Base-by-base conservation (phyloP, 2,113 vertebrate genomes). In the Gallinago paraguaiae region DNA sequence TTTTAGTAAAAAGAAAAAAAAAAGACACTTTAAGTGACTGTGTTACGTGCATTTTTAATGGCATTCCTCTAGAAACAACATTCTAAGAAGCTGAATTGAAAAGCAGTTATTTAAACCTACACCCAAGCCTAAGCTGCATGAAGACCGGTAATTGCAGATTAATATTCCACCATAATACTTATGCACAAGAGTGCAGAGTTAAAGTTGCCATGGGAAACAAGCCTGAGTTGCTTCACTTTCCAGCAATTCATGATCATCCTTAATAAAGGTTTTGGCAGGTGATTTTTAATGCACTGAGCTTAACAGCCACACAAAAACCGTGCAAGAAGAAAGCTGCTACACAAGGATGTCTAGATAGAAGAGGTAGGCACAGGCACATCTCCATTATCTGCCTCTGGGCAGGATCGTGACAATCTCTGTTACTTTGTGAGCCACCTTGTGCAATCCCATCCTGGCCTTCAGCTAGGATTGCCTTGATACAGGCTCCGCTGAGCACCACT, bases 181-280 rank as follows among this genome's bases (percentile, higher is more conserved):
- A 41, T 2, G 46, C 86, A 83, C 30, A 51, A 57, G 50, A 74
- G 82, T 41, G 57, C 11, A 7, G 59, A 77, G 74, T 86, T 95
- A 91, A 95, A 95, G 95, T 97, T 93, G 91, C 93, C 92, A 95
- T 79, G 88, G 95, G 93, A 94, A 93, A 96, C 93, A 96, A 91
- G 88, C 16, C 61, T 67, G 69, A 95, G 94, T 88, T 91, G 79
- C 91, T 92, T 89, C 69, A 87, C 85, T 97, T 96, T 95, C 89
- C 86, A 94, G 77, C 83, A 94, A 85, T 59, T 82, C 86, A 85
- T 2, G 1, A 91, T 91, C 86, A 84, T 60, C 67, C 46, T 74
- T 76, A 96, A 82, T 89, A 87, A 85, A 82, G 67, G 74, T 63
- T 94, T 82, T 95, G 92, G 93, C 95, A 95, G 90, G 80, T 95